Evolutionary conservation across 2,888 invertebrate species (phyloP).

Genomic region (Syritta pipiens): DNA sequence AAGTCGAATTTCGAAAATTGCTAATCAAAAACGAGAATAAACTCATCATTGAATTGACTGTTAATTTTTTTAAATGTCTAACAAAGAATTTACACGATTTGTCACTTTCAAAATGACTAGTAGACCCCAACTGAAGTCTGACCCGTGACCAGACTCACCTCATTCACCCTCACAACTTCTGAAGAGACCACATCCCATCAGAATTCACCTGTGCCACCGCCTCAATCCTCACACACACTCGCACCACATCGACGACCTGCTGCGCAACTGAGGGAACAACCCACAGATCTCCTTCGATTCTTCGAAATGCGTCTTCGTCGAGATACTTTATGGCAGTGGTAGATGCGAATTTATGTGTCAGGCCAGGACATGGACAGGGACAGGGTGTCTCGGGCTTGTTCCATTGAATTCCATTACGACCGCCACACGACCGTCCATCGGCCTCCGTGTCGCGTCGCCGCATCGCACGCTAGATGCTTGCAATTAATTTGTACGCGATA

Average conservation of each 20-base stretch:
- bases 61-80: too few species aligned
- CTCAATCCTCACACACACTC: neutral
- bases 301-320: slow-evolving; percentile 53
- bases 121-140: too few species aligned
- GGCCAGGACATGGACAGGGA: slow-evolving; percentile 18
- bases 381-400: slow-evolving; percentile 5
- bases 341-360: slow-evolving; percentile 44
- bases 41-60: too few species aligned
- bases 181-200: too few species aligned
- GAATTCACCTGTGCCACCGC: too few species aligned
- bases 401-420: slow-evolving; percentile 48
- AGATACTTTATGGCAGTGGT: slow-evolving; percentile 51
- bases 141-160: too few species aligned
- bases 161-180: too few species aligned
- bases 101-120: too few species aligned
- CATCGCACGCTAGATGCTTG: slow-evolving; percentile 52
- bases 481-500: slow-evolving; percentile 79
- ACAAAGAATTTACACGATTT: too few species aligned
- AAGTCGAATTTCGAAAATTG: too few species aligned
- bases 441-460: neutral
- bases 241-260: neutral
- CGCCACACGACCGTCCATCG: too few species aligned
- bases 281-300: slow-evolving; percentile 18
- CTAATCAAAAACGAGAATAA: too few species aligned
- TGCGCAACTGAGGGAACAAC: neutral